Conservation (phyloP, 2,888 invertebrate genomes). For the Pomacea canaliculata region DNA sequence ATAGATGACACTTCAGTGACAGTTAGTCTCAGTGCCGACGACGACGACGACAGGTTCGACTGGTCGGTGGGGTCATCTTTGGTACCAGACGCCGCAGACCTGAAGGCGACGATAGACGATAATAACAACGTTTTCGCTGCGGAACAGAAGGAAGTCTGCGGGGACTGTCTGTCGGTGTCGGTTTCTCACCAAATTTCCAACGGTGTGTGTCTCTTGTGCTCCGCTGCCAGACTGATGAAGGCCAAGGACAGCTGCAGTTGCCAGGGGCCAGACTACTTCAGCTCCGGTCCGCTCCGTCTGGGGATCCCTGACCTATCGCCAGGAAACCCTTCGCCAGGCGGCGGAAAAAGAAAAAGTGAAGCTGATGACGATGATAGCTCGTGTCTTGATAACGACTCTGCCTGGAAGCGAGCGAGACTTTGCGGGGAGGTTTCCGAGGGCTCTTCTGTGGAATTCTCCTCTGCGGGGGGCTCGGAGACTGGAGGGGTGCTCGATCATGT, state of each 20-base stretch:
- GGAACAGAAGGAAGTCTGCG: neutral
- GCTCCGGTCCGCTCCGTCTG: neutral
- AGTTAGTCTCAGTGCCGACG: too few relatives aligned
- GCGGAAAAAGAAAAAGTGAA: conserved; percentile 3
- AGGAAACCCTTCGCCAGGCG: too few relatives aligned
- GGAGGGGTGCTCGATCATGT: too few relatives aligned
- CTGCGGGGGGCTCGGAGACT: neutral
- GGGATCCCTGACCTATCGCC: neutral
- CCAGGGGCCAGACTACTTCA: neutral
- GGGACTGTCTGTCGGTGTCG: conserved; percentile 1
- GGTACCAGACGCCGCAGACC: too few relatives aligned
- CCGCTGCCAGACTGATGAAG: neutral
- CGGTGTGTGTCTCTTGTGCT: conserved; percentile 3
- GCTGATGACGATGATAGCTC: neutral
- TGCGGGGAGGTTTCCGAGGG: neutral
- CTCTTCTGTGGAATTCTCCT: neutral
- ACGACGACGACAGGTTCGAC: too few relatives aligned
- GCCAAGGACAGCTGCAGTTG: neutral
- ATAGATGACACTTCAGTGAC: too few relatives aligned
- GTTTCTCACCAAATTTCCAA: neutral
- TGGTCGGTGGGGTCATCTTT: too few relatives aligned
- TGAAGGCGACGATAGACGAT: too few relatives aligned
- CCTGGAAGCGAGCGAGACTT: neutral
- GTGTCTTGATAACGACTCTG: neutral
- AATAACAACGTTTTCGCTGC: neutral